Conservation (phyloP, 2,888 invertebrate species). For the Epirrita christyi region DNA sequence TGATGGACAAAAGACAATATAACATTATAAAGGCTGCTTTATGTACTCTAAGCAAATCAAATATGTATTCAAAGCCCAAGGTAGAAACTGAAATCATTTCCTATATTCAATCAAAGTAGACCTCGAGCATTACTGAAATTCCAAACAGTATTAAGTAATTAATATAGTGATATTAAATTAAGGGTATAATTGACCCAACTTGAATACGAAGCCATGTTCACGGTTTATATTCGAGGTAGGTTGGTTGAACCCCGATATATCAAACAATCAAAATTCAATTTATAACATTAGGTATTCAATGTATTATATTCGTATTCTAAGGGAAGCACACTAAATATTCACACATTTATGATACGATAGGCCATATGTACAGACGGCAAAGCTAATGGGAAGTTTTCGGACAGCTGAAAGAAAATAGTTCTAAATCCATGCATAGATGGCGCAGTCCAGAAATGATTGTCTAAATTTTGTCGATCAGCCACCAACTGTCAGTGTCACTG, state of each 20-base stretch:
- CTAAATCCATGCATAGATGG: too few species aligned
- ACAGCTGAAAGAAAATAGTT: too few species aligned
- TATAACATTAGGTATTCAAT: slow-evolving; percentile 9
- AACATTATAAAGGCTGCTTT: too few species aligned
- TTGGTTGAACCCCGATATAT: slow-evolving; percentile 15
- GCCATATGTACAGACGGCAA: too few species aligned
- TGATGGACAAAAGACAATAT: too few species aligned
- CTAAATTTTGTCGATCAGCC: too few species aligned
- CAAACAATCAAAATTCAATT: slow-evolving; percentile 24
- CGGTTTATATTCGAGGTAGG: slow-evolving; percentile 13
- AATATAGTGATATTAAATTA: slow-evolving; percentile 27
- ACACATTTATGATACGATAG: too few species aligned
- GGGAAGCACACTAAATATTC: not conserved
- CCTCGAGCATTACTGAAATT: slow-evolving; percentile 12
- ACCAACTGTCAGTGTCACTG: too few species aligned
- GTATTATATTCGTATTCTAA: not conserved
- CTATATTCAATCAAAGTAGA: slow-evolving; percentile 12
- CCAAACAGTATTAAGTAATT: slow-evolving; percentile 13
- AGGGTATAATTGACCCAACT: slow-evolving; percentile 22
- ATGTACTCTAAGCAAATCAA: too few species aligned
- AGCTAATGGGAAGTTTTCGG: too few species aligned
- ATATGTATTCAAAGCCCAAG: too few species aligned
- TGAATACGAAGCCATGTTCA: slow-evolving; percentile 13
- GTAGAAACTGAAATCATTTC: slow-evolving; percentile 11
- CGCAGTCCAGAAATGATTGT: too few species aligned